Percentiles rank a stretch among this genome's conserved stretches.
Conservation (phyloP, 2,888 invertebrate genomes). For the Abrostola triplasia region DNA sequence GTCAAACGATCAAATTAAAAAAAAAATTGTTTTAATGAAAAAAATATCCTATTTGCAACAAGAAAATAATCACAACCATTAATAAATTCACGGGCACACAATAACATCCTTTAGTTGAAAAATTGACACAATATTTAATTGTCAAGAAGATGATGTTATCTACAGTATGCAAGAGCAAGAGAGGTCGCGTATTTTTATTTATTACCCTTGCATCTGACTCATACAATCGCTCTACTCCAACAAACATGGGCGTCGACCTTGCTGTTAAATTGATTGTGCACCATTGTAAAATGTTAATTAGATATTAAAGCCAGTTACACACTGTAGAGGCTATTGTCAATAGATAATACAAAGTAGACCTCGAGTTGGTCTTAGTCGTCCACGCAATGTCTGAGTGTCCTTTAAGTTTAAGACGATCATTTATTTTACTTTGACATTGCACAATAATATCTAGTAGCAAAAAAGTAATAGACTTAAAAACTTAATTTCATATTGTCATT, state of each 20-base stretch:
- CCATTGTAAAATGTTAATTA: conserved; percentile 60
- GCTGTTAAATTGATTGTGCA: conserved; percentile 52
- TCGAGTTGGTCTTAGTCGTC: neutral
- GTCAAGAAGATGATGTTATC: conserved; percentile 40
- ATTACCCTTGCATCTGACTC: conserved; percentile 44
- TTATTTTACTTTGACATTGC: no score
- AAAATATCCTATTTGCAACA: no score
- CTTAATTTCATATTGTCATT: no score
- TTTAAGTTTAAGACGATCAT: no score
- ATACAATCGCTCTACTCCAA: conserved; percentile 51
- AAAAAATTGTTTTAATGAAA: no score
- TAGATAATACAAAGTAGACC: conserved; percentile 1
- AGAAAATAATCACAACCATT: no score
- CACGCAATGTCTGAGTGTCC: no score
- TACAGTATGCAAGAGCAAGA: conserved; percentile 22
- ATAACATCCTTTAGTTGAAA: neutral
- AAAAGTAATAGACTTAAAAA: no score
- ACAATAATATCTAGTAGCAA: no score
- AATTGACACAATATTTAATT: conserved; percentile 27
- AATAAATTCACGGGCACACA: conserved; percentile 2
- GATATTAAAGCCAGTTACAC: conserved; percentile 32
- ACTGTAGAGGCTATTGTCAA: conserved; percentile 7
- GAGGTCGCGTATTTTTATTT: conserved; percentile 32
- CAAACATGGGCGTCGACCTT: conserved; percentile 65
- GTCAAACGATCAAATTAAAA: no score